phyloP scores from a whole-genome alignment of 2,888 invertebrate genomes.

The Erebia palarica region DNA sequence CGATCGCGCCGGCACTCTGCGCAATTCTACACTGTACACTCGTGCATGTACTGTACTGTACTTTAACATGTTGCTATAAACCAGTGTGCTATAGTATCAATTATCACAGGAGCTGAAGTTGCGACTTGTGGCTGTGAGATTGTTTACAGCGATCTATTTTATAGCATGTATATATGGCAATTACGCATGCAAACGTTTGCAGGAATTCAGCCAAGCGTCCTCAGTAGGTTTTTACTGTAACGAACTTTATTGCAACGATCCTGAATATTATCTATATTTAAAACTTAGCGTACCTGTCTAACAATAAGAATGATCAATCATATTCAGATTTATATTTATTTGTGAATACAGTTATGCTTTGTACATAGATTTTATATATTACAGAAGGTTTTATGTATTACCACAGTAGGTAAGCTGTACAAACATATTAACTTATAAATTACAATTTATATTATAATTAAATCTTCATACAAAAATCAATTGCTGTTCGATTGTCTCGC shows the following conservation, averaged over 20 bases:
- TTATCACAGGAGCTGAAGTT: constrained; percentile 46
- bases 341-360: too few relatives aligned
- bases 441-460: too few relatives aligned
- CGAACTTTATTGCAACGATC: neutral
- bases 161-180: neutral
- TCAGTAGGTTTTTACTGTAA: neutral
- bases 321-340: too few relatives aligned
- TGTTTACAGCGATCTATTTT: constrained; percentile 29
- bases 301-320: too few relatives aligned
- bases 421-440: too few relatives aligned
- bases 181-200: constrained; percentile 3
- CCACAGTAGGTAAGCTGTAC: too few relatives aligned
- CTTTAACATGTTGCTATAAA: constrained; percentile 35
- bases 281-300: too few relatives aligned
- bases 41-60: constrained; percentile 17
- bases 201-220: neutral
- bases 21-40: constrained; percentile 56
- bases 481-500: too few relatives aligned
- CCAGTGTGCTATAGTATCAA: constrained; percentile 35
- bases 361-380: too few relatives aligned
- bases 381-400: too few relatives aligned
- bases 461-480: too few relatives aligned
- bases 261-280: neutral
- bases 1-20: constrained; percentile 65
- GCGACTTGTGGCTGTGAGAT: constrained; percentile 24